These are phyloP conservation scores for Aporophyla lueneburgensis DNA, from an alignment of 2,888 invertebrate genomes.

Conservation along the genomic window DNA sequence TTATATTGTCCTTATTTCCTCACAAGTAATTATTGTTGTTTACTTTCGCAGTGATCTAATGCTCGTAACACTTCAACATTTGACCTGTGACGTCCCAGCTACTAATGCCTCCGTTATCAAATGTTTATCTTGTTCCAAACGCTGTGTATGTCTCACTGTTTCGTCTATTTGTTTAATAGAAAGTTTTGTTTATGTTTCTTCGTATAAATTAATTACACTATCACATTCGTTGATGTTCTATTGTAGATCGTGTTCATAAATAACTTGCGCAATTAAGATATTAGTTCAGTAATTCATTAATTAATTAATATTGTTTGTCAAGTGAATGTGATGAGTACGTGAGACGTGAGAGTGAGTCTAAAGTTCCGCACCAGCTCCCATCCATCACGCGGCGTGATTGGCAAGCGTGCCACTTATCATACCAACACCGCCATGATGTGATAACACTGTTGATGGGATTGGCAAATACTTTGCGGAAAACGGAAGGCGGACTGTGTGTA, in stretches of 20 bases:
- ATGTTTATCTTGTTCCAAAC: conserved; percentile 32
- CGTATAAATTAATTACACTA: conserved; percentile 24
- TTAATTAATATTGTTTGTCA: conserved; percentile 23
- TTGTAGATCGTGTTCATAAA: conserved; percentile 16
- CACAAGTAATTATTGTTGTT: conserved; percentile 22
- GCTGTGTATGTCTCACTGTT: conserved; percentile 10
- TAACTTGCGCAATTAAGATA: conserved; percentile 26
- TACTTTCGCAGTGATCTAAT: conserved; percentile 45
- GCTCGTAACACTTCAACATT: conserved; percentile 15
- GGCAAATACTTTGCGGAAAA: conserved; percentile 60
- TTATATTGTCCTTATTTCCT: conserved; percentile 8
- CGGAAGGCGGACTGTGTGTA: conserved; percentile 42
- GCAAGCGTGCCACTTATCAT: conserved; percentile 61
- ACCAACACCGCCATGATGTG: conserved; percentile 34
- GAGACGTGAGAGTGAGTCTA: conserved; percentile 28
- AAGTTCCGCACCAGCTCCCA: conserved; percentile 62
- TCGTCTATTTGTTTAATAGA: conserved; percentile 24
- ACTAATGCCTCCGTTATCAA: conserved; percentile 35
- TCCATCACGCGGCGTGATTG: conserved; percentile 73
- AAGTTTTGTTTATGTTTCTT: conserved; percentile 27
- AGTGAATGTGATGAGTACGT: conserved; percentile 11
- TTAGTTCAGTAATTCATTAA: conserved; percentile 16
- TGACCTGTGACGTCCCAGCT: conserved; percentile 34
- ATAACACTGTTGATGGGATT: conserved; percentile 49
- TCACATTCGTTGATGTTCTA: conserved; percentile 19